Evolutionary conservation across 92 coral and sea anemone genomes (phyloP), one percentile per base, ranked within the genome.

Genomic region (Pocillopora grandis): DNA sequence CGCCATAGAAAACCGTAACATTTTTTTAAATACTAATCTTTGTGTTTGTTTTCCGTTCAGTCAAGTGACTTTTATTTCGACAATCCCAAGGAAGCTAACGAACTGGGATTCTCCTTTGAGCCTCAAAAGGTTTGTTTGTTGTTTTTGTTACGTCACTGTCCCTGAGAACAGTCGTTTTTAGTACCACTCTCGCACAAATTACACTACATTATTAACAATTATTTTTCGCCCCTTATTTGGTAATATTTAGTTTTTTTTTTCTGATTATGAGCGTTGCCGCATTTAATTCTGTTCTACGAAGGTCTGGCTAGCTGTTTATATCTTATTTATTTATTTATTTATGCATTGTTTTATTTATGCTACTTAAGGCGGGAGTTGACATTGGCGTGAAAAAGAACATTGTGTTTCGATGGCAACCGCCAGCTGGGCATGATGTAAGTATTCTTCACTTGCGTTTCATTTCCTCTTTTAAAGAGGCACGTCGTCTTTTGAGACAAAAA

Each of bases 1-100:
- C 52, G 52, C 52, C 5, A 3, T 42, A 42, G 52, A 42, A 42
- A 42, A 0, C 5, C 71, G 15, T 23, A 2, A 7, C 31, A 13
- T 23, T 5, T 33, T 70, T 33, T 16, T 70, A 1, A 27, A 12
- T 19, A 33, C 23, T 12, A 27, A 20, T 31, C 19, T 68, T 17
- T 10, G 21, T 70, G 56, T 15, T 37, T 70, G 75, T 11, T 85
- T 76, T 52, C 48, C 2, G 81, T 91, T 42, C 87, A 93, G 96
- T 96, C 99, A 7, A 87, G 98, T 49, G 99, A 96, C 78, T 94
- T 92, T 80, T 84, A 69, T 66, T 96, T 96, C 63, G 99, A 96
- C 12, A 96, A 96, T 75, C 98, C 99, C 19, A 96, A 92, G 75
- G 99, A 96, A 76, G 98, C 98, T 55, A 94, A 94, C 71, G 99